A percentile compares a stretch with the other conserved stretches of the same genome.
These are phyloP conservation scores for Schizotus pectinicornis DNA, from an alignment of 2,888 invertebrate species.

Conservation along the genomic window DNA sequence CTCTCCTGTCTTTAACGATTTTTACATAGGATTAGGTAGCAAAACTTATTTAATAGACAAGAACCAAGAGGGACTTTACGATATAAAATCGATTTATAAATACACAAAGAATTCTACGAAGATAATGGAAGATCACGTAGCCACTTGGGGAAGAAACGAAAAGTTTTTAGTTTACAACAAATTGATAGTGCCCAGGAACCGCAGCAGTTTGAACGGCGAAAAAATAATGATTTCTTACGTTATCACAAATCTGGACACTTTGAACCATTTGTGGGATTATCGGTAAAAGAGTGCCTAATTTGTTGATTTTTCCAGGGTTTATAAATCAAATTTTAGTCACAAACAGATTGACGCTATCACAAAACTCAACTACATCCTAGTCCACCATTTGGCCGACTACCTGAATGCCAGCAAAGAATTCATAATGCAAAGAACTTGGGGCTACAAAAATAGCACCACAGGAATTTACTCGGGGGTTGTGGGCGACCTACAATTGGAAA, in stretches of 20 bases:
- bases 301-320: conserved; percentile 13
- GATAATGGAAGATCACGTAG: conserved; percentile 30
- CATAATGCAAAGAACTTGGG: conserved; percentile 63
- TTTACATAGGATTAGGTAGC: conserved; percentile 41
- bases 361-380: conserved; percentile 65
- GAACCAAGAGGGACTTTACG: conserved; percentile 13
- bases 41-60: conserved; percentile 38
- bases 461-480: conserved; percentile 65
- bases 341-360: conserved; percentile 56
- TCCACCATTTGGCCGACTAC: conserved; percentile 62
- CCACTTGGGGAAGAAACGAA: conserved; percentile 20
- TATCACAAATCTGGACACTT: conserved; percentile 53
- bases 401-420: conserved; percentile 62
- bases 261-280: conserved; percentile 59
- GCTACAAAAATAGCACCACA: conserved; percentile 61
- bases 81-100: conserved; percentile 42
- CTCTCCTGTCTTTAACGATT: conserved; percentile 4
- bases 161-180: conserved; percentile 13
- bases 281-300: conserved; percentile 36
- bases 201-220: conserved; percentile 45
- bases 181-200: conserved; percentile 27
- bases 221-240: conserved; percentile 46
- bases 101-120: conserved; percentile 18
- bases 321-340: conserved; percentile 42
- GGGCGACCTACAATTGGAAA: conserved; percentile 62